Conservation (phyloP, 1,140 invertebrate genomes). For the Parasteatoda tepidariorum region DNA sequence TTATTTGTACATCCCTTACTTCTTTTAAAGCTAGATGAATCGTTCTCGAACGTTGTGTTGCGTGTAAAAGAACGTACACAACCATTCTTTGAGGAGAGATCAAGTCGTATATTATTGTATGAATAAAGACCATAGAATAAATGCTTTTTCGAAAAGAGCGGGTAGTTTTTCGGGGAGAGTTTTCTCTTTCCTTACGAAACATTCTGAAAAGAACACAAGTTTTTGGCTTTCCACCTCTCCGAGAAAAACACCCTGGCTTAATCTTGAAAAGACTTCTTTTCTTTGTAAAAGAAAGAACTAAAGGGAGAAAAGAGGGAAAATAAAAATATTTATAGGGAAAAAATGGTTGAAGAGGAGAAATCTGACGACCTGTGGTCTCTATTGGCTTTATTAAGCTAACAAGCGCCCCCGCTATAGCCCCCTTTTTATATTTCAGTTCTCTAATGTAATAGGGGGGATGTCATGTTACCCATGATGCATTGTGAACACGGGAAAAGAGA, state of each 20-base stretch:
- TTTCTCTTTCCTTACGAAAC: neutral
- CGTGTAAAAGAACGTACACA: slow-evolving; percentile 7
- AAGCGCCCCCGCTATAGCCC: slow-evolving; percentile 36
- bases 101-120: too few species aligned
- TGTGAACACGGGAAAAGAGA: slow-evolving; percentile 36
- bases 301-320: neutral
- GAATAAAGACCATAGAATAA: slow-evolving; percentile 35
- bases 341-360: slow-evolving; percentile 32
- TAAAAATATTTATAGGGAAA: slow-evolving; percentile 40
- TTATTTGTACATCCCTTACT: neutral
- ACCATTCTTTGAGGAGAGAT: neutral
- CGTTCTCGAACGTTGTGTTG: neutral
- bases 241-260: slow-evolving; percentile 24
- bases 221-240: neutral
- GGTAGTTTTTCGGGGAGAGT: neutral
- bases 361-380: slow-evolving; percentile 53
- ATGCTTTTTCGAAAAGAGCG: slow-evolving; percentile 12
- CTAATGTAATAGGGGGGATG: slow-evolving; percentile 24
- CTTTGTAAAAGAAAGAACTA: neutral
- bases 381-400: slow-evolving; percentile 61
- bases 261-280: slow-evolving; percentile 16
- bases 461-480: slow-evolving; percentile 51
- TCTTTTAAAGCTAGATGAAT: slow-evolving; percentile 43
- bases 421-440: slow-evolving; percentile 19
- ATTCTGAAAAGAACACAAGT: slow-evolving; percentile 22